phyloP scores from a whole-genome alignment of 2,888 invertebrate genomes.

The Drosophila anomalata region DNA sequence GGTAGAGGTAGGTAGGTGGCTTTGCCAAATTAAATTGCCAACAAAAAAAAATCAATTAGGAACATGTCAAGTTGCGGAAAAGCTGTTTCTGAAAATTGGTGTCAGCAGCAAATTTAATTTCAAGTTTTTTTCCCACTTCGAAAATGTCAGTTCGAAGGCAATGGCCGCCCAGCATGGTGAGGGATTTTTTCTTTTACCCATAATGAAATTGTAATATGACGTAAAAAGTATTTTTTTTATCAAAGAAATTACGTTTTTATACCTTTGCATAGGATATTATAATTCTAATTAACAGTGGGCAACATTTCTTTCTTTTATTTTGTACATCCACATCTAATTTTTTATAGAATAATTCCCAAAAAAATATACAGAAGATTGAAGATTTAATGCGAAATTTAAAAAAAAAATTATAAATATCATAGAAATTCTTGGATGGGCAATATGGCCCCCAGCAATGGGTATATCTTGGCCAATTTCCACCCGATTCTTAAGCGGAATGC shows the following conservation, averaged over 20 bases:
- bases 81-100: constrained; percentile 78
- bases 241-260: constrained; percentile 11
- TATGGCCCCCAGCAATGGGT: no score
- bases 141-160: constrained; percentile 18
- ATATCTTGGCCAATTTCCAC: no score
- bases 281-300: no score
- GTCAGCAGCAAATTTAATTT: constrained; percentile 79
- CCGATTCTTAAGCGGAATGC: no score
- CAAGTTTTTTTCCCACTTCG: constrained; percentile 47
- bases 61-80: constrained; percentile 79
- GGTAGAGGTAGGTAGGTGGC: constrained; percentile 52
- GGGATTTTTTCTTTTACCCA: background rate
- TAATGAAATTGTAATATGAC: background rate
- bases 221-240: constrained; percentile 11
- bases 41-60: constrained; percentile 79
- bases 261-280: no score
- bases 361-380: no score
- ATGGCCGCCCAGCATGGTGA: constrained; percentile 1
- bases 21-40: constrained; percentile 81
- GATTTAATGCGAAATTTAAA: no score
- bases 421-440: no score
- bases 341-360: no score
- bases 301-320: no score
- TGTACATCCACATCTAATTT: no score
- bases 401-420: no score